Percentiles rank a stretch among this genome's conserved stretches.
phyloP scores from a whole-genome alignment of 2,113 vertebrate species.

The Cairina moschata region DNA sequence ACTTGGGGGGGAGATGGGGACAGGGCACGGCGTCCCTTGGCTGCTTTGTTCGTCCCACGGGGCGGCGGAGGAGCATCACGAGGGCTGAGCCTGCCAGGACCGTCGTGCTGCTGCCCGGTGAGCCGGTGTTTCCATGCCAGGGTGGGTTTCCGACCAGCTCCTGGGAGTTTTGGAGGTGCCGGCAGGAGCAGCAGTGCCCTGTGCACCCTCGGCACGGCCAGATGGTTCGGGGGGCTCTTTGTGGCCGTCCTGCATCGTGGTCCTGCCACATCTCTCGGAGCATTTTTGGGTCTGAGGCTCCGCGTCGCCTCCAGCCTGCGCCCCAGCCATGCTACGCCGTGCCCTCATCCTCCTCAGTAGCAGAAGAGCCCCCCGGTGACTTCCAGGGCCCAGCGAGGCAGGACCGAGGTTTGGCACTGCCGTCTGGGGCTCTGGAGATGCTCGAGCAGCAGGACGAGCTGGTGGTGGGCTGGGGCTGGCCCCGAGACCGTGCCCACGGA shows the following conservation, averaged over 20 bases:
- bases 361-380: background rate
- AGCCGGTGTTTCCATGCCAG: background rate
- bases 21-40: background rate
- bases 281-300: accelerated
- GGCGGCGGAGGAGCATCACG: accelerated
- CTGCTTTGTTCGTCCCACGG: accelerated
- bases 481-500: accelerated
- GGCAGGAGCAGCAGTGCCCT: accelerated
- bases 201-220: accelerated
- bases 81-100: background rate
- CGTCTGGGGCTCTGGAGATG: accelerated
- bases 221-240: background rate
- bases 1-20: too few relatives aligned
- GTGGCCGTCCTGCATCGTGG: background rate
- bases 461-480: background rate
- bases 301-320: background rate
- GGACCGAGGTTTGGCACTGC: background rate
- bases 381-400: background rate
- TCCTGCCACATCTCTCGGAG: background rate
- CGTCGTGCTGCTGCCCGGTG: background rate
- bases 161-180: background rate
- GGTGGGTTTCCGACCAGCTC: background rate
- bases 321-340: background rate
- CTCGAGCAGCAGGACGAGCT: background rate
- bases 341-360: background rate